Base-by-base conservation (phyloP, 2,888 invertebrate genomes). In the Andrena minutula region DNA sequence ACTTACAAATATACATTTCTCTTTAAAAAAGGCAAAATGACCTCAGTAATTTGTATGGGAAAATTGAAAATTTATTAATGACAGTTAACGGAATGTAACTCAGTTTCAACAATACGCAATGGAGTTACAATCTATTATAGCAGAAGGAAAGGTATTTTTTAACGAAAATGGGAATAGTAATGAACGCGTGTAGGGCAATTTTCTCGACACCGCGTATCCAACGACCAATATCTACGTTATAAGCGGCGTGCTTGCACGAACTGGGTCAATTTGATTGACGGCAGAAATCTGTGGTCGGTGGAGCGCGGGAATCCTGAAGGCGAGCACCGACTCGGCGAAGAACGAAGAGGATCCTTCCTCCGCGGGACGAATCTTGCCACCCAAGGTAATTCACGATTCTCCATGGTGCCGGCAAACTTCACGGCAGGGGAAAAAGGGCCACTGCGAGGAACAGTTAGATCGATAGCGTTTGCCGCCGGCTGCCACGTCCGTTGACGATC, bases 251-350 rank as follows among this genome's bases (percentile, higher is more conserved):
- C 60, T 80, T 76, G 83, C 87, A 86, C 83, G 85, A 86, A 87
- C 86, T 87, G 76, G 87, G 86, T 86, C 86, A 86, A 68, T 88
- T 84, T 87, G 87, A 87, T 86, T 88, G 87, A 86, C 84, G 72
- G 79, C 65, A 77, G 80, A 83, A 85, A 83, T 79, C 80, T 79
- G 78, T 71, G 23, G 65, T 35, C 61, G 68, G 51, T 23, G 64
- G 86, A 76, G 69, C 64, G 68, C 72, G 63, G 75, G 75, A 80
- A 75, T 75, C 80, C 69, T 76, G 73, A 75, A 69, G 66, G 70
- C 61, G 60, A 56, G 63, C 64, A 60, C 47, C 73, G 60, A 66
- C 63, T 70, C 68, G 70, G 64, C 58, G 32, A 30, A 65, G 23
- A 58, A 64, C 53, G 35, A 28, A 49, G 63, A 64, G 51, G 71